Percentiles rank a stretch among this genome's conserved stretches.
Conservation (phyloP, 2,113 vertebrate genomes). For the Cygnus buccinator region DNA sequence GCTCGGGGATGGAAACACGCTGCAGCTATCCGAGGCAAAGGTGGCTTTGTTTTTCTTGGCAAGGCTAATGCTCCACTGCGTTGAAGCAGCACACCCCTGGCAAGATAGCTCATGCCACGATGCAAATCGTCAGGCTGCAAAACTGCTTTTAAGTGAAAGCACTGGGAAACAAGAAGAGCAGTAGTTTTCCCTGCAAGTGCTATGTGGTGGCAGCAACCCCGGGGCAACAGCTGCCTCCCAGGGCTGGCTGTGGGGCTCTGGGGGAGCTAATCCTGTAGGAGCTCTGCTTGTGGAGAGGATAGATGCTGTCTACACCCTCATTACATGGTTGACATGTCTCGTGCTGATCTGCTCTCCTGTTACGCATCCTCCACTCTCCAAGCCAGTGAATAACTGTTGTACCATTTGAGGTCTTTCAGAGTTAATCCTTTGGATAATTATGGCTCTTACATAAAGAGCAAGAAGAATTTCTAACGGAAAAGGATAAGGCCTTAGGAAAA, state of each 20-base stretch:
- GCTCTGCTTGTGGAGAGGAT: fast-evolving
- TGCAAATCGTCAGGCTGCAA: not conserved
- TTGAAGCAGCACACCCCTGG: not conserved
- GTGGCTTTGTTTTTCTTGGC: not conserved
- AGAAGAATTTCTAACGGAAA: not conserved
- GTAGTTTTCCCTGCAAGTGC: fast-evolving
- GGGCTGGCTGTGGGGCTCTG: no score
- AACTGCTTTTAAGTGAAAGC: not conserved
- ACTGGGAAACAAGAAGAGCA: fast-evolving
- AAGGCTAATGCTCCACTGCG: not conserved
- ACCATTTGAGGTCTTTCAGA: not conserved
- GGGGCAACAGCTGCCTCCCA: not conserved
- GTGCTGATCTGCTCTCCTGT: not conserved
- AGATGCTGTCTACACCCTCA: not conserved
- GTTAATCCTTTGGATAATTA: not conserved
- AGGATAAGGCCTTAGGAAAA: not conserved
- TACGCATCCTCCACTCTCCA: not conserved
- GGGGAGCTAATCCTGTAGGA: not conserved
- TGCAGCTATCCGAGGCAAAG: not conserved
- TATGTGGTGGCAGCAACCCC: not conserved
- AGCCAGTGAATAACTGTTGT: not conserved
- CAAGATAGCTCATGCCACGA: not conserved
- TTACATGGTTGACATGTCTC: not conserved
- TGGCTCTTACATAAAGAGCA: not conserved
- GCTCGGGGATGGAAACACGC: not conserved